These are phyloP conservation scores for Gonioctena quinquepunctata DNA, from an alignment of 1,140 invertebrate species.

Conservation along the genomic window DNA sequence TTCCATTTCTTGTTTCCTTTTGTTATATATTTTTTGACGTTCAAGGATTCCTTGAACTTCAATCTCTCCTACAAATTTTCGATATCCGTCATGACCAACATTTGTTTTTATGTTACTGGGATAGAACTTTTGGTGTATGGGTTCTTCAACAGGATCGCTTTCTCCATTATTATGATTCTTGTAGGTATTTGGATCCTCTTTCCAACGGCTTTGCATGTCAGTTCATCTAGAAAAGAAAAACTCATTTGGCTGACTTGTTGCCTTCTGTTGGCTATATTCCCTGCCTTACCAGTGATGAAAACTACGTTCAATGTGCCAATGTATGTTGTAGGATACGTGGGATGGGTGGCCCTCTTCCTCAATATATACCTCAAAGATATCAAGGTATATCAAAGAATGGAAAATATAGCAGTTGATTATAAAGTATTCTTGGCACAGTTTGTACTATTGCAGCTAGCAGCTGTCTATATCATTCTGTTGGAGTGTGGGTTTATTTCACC, in stretches of 20 bases:
- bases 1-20: constrained; percentile 41
- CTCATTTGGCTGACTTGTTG: constrained; percentile 35
- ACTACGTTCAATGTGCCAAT: constrained; percentile 40
- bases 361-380: constrained; percentile 25
- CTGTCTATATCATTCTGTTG: constrained; percentile 28
- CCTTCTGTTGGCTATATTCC: constrained; percentile 36
- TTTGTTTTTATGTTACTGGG: not conserved
- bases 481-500: constrained; percentile 26
- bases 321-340: constrained; percentile 32
- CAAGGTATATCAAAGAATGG: constrained; percentile 21
- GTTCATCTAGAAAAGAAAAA: constrained; percentile 31
- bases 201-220: constrained; percentile 23
- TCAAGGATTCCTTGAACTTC: not conserved
- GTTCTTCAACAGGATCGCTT: constrained; percentile 37
- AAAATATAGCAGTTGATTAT: constrained; percentile 7
- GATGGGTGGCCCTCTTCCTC: constrained; percentile 32
- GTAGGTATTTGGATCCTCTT: constrained; percentile 26
- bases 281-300: constrained; percentile 43
- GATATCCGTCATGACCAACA: not conserved
- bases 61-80: not conserved
- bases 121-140: constrained; percentile 40
- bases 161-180: constrained; percentile 34
- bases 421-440: constrained; percentile 26
- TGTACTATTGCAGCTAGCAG: constrained; percentile 25
- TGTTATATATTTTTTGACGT: constrained; percentile 21